Evolutionary conservation across 2,797 vertebrate species (phyloP), one percentile per base, ranked within the genome.

Genomic region (Glyptemys insculpta): DNA sequence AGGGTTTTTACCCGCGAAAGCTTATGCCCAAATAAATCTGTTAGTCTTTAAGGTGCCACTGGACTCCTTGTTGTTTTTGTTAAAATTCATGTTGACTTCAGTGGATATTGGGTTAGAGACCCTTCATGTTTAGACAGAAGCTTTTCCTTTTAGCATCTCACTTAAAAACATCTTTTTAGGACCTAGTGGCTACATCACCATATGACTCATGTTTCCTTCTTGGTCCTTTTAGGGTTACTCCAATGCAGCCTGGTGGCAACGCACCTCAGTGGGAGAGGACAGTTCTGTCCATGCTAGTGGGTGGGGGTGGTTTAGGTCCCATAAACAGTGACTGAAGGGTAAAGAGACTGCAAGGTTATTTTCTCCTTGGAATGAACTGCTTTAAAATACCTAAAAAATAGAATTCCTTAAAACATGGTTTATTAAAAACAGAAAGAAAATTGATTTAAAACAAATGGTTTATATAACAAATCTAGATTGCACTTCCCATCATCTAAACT

Each of bases 141-240:
- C 74, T 72, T 68, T 82, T 79, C 2, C 3, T 85, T 86, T 50
- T 34, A 87, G 2, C n/a, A 41, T 50, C 5, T 90, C 59, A 86
- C n/a, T 76, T 41, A 72, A 81, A 91, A 76, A 82, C 56, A 6
- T 88, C 79, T 90, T 90, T 19, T 15, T 82, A 34, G 12, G 86
- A 18, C 44, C 23, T 53, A n/a, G 11, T 85, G 18, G 53, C 7
- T 83, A 12, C 47, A 74, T 29, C 34, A 37, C 9, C 62, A 16
- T 34, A 68, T 68, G n/a, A 88, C 1, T 62, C 9, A 14, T 3
- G 1, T 59, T 37, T 80, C 49, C 44, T 84, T 3, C 2, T 15
- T 52, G 83, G 2, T 68, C 5, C 62, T 78, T 53, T 87, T 81
- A 29, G 27, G 11, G 29, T 59, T 59, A 29, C 62, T 57, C 23